These are phyloP conservation scores for Notolabrus celidotus DNA, from an alignment of 2,797 vertebrate species.

Conservation along the genomic window DNA sequence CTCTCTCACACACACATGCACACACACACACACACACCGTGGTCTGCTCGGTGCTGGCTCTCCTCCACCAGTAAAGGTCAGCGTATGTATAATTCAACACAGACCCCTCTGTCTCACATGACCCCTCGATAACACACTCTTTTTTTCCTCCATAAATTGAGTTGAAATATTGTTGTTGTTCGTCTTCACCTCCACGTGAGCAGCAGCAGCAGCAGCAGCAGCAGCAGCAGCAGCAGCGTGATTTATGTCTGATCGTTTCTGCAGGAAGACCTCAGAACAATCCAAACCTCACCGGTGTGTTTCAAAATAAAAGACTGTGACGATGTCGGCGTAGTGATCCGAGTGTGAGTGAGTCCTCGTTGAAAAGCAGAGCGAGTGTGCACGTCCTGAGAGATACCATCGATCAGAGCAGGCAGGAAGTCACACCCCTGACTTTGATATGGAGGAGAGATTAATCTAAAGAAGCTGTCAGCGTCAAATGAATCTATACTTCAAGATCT, in stretches of 20 bases:
- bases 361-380: too few species aligned
- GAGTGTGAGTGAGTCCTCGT: too few species aligned
- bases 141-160: conserved; percentile 11
- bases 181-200: background rate
- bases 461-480: too few species aligned
- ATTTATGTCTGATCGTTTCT: background rate
- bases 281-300: too few species aligned
- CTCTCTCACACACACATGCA: conserved; percentile 15
- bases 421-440: background rate
- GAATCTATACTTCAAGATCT: too few species aligned
- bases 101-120: conserved; percentile 34
- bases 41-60: conserved; percentile 10
- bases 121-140: conserved; percentile 18
- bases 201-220: too few species aligned
- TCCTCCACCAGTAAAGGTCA: conserved; percentile 68
- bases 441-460: background rate
- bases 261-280: too few species aligned
- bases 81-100: conserved; percentile 71
- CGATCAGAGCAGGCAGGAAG: background rate
- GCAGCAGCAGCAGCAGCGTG: background rate
- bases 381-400: background rate
- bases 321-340: too few species aligned
- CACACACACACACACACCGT: conserved; percentile 24
- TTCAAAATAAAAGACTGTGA: too few species aligned
- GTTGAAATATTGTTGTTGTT: background rate